Base-by-base conservation (phyloP, 2,113 vertebrate species). In the Dissostichus mawsoni region DNA sequence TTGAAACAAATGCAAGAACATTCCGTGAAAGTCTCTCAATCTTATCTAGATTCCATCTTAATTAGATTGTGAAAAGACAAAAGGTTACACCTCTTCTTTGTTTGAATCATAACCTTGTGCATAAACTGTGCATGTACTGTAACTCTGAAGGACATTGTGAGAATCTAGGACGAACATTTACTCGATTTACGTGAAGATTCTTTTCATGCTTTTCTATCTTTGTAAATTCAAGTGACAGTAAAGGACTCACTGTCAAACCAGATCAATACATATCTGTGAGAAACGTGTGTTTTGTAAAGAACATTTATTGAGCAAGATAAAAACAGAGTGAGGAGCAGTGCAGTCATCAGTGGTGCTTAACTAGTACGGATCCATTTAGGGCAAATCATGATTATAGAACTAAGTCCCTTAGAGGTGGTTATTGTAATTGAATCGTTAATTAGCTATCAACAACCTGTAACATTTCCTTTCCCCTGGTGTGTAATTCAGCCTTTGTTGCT, bases 361-460 rank as follows among this genome's bases (percentile, higher is more conserved):
- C 45, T 55, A 29, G 20, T 9, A 51, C 14, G 62, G 8, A 11
- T 47, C 33, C 48, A 29, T 50, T 41, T 20, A 71, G 47, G 45
- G 8, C 23, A 76, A 56, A 63, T 75, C 47, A 66, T 67, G 55
- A 66, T 58, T 11, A 36, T 58, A 65, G 18, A 65, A 36, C 10
- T 0, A 18, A 74, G 25, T 58, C 53, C 72, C 23, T 61, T 12
- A 11, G 51, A 75, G 56, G 25, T 33, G 44, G 23, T 70, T 62
- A 50, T 66, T 70, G 23, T 20, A 70, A 66, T 74, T 52, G 63
- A 63, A 68, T 52, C 63, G 33, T 61, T 81, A 64, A 74, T 81
- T 78, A 59, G 53, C 25, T 29, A 81, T 86, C 74, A 88, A 74
- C 61, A 50, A 17, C 29, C 25, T 63, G 5, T 8, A 12, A 10